Base-by-base conservation (phyloP, 2,888 invertebrate genomes). In the Darwinula stevensoni region DNA sequence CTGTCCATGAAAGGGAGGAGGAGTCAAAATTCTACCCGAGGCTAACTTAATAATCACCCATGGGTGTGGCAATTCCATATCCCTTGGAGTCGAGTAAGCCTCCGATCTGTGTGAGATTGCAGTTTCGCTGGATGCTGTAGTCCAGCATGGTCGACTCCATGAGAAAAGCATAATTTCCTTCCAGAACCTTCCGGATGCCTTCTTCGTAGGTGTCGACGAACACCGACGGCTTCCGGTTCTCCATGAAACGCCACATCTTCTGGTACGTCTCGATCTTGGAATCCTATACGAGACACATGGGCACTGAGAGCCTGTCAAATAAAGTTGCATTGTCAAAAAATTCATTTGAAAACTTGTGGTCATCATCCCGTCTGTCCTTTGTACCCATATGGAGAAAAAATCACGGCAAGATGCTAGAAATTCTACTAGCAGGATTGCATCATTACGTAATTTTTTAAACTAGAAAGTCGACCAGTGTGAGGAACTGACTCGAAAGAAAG, bases 61-160 rank as follows among this genome's bases (percentile, higher is more conserved):
- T 86, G 36, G 82, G 84, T 2, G 88, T 80, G 0, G 88, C 94
- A 41, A 97, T 88, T 14, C 94, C 94, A 52, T 94, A 94, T 16
- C 86, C 82, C 46, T 71, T 71, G 32, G 67, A 66, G 44, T 74
- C 73, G 16, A 74, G 53, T 16, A 70, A 57, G 0, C 88, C 88
- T 0, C 88, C 91, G 34, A 94, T 76, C 57, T 91, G 88, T n/a
- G 86, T 91, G 31, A 94, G 56, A 47, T 91, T 86, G 47, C 91
- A 94, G 48, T 91, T 76, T 30, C 88, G 57, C 52, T 82, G 75
- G n/a, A 82, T 78, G 6, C 71, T 66, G 47, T 88, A 97, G 51
- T 97, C 94, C 37, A 94, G 55, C 71, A 86, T 86, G 0, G 91
- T 84, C 1, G 86, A 88, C 56, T 97, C 94, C 78, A 94, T 88